phyloP scores from a whole-genome alignment of 2,797 vertebrate species.

The Schizothorax lantsangensis region DNA sequence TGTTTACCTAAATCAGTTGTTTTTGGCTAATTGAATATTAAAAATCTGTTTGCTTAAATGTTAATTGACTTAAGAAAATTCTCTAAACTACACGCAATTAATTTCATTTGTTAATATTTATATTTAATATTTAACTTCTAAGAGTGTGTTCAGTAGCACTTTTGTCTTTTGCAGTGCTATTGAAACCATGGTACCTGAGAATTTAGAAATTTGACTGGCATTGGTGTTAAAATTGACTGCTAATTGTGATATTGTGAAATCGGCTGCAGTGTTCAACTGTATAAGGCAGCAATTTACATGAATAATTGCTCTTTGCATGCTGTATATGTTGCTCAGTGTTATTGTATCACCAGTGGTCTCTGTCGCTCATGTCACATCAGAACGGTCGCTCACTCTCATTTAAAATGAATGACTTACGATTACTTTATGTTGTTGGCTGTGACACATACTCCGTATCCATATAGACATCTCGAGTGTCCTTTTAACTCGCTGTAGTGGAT shows the following conservation, averaged over 20 bases:
- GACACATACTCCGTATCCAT: not conserved
- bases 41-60: not conserved
- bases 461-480: not conserved
- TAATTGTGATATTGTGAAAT: not conserved
- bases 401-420: not conserved
- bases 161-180: not conserved
- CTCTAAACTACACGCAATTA: no score
- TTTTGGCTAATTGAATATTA: not conserved
- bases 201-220: not conserved
- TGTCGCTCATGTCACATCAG: not conserved
- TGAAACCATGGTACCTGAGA: not conserved
- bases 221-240: not conserved
- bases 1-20: not conserved
- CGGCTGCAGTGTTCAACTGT: not conserved
- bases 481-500: conserved; percentile 18
- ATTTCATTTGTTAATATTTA: not conserved
- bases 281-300: not conserved
- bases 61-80: not conserved
- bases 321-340: not conserved
- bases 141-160: not conserved
- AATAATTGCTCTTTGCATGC: not conserved
- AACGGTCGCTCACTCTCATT: not conserved
- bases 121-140: not conserved
- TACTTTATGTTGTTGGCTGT: not conserved
- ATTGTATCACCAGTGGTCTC: not conserved